These are phyloP conservation scores for Brienomyrus longianalis DNA, from an alignment of 2,113 vertebrate genomes.

Conservation along the genomic window DNA sequence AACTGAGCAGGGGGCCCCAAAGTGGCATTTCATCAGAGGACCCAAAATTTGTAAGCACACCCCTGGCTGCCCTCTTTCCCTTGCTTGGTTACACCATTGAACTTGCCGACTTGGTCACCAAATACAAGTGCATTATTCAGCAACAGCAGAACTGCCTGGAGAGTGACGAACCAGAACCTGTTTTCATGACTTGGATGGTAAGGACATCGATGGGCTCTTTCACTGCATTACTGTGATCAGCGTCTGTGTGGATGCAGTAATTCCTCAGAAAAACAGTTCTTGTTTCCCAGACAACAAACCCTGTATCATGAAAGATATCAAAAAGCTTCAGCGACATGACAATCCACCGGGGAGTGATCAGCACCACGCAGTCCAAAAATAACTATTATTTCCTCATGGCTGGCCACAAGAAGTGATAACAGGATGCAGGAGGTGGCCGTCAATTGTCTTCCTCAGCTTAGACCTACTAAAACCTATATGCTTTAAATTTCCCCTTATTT, in stretches of 20 bases:
- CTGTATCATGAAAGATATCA: not conserved
- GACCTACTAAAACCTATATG: not conserved
- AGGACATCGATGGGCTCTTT: not conserved
- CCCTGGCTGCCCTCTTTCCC: not conserved
- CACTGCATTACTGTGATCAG: not conserved
- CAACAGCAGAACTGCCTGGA: not conserved
- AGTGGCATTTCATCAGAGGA: not conserved
- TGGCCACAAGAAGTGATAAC: not conserved
- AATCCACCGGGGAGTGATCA: not conserved
- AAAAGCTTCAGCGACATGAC: not conserved
- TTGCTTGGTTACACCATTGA: not conserved
- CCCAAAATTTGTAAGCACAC: not conserved
- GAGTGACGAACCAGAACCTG: not conserved
- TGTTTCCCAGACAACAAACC: not conserved
- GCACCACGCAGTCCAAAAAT: not conserved
- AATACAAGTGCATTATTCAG: not conserved
- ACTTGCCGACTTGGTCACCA: not conserved
- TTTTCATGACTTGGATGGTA: not conserved
- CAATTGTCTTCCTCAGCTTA: not conserved
- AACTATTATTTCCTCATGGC: not conserved
- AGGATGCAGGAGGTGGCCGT: not conserved
- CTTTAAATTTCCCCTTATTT: not conserved
- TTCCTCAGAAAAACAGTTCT: not conserved
- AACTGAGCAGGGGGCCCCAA: not conserved
- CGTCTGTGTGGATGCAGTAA: not conserved